Percentiles rank a stretch among this genome's conserved stretches.
phyloP scores from a whole-genome alignment of 2,797 vertebrate species.

The Atherinosoma microstoma region DNA sequence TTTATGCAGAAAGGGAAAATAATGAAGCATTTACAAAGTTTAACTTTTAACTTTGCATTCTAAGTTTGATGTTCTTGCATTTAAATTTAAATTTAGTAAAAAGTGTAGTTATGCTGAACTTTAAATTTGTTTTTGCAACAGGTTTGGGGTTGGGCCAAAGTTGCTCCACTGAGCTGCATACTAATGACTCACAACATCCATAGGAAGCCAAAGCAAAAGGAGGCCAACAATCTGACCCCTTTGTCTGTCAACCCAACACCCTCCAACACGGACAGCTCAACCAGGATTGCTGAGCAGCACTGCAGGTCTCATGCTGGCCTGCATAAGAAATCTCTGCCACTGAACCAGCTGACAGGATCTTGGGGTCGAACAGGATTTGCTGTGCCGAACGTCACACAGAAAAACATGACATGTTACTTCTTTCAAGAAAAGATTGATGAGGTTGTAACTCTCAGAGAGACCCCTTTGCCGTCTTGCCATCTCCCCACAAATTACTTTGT shows the following conservation, averaged over 20 bases:
- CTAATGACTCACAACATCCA: constrained; percentile 75
- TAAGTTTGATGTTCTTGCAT: neutral
- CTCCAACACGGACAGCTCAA: constrained; percentile 33
- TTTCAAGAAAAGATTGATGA: constrained; percentile 32
- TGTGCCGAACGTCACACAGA: constrained; percentile 16
- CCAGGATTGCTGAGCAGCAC: constrained; percentile 32
- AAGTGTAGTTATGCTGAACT: constrained; percentile 6
- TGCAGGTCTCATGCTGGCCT: constrained; percentile 17
- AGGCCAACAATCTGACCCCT: constrained; percentile 56
- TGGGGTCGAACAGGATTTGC: constrained; percentile 20
- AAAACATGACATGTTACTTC: constrained; percentile 7
- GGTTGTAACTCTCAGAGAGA: constrained; percentile 6
- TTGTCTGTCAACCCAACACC: constrained; percentile 66
- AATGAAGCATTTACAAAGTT: neutral
- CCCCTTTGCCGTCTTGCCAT: constrained; percentile 12
- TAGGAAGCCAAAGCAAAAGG: constrained; percentile 68
- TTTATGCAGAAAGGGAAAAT: neutral
- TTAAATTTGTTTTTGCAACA: constrained; percentile 59
- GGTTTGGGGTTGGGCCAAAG: constrained; percentile 85
- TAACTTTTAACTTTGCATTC: neutral
- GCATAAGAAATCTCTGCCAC: constrained; percentile 16
- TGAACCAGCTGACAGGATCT: constrained; percentile 22
- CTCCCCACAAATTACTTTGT: constrained; percentile 30
- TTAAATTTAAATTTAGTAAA: neutral
- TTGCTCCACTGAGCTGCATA: constrained; percentile 75